Base-by-base conservation (phyloP, 2,888 invertebrate genomes). In the Temnothorax ravouxi region DNA sequence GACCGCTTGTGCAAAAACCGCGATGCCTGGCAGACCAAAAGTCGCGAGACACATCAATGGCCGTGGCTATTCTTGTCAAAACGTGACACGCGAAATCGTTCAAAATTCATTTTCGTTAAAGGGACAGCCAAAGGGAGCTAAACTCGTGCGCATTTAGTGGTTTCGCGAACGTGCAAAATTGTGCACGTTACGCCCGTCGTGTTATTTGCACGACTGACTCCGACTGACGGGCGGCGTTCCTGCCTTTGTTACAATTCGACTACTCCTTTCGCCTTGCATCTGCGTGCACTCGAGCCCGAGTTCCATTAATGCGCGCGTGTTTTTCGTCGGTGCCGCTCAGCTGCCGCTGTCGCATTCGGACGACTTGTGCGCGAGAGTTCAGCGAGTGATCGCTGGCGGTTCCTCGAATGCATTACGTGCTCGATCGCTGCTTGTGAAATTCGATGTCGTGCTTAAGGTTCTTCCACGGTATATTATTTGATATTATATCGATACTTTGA, bases 171-270 rank as follows among this genome's bases (percentile, higher is more conserved):
- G 64, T n/a, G 8, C 41, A 6, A 54, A 76, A 74, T 29, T 29
- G 25, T n/a, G 66, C 41, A 18, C 47, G n/a, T 69, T 62, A 50
- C 25, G 44, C 11, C 29, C 38, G 25, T 38, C 56, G 50, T 44
- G 21, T 84, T 76, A 56, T 61, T 82, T 71, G 61, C 18, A 29
- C 44, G 59, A 15, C 54, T 41, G 79, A 67, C 29, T 72, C 54
- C 38, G 52, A 71, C 29, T 34, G 72, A 25, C 44, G 61, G n/a
- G n/a, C 25, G 25, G 61, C 25, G 34, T 29, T n/a, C 25, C 44
- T n/a, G 38, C 72, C 85, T 86, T 87, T 88, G 87, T 88, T 85
- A 72, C 81, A 84, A 66, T 88, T 87, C 83, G 85, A 77, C 72
- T 86, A 79, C 79, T 85, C 59, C 52, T 83, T 83, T 87, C 75